Evolutionary conservation across 2,113 vertebrate species (phyloP).

Genomic region (Syrrhaptes paradoxus): DNA sequence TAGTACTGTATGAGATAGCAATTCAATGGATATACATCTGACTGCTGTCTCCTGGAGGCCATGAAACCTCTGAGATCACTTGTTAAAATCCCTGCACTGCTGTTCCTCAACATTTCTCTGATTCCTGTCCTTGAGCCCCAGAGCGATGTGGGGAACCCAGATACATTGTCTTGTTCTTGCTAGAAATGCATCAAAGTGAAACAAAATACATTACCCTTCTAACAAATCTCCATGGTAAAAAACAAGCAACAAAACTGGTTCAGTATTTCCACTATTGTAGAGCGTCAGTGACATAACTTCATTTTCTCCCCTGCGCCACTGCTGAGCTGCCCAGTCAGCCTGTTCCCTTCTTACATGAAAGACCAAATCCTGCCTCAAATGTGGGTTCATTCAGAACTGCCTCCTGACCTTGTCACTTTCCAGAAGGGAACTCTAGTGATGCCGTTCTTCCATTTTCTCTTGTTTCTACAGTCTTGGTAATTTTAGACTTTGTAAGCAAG

Average conservation of each 20-base stretch:
- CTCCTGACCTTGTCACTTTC: neutral
- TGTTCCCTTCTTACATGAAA: neutral
- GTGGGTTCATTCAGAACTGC: neutral
- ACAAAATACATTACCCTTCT: neutral
- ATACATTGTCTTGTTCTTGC: neutral
- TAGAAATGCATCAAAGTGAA: neutral
- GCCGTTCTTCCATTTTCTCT: neutral
- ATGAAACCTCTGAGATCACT: neutral
- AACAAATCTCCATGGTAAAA: neutral
- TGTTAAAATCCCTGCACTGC: neutral
- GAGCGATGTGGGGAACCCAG: neutral
- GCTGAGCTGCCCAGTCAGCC: neutral
- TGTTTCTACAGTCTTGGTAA: neutral
- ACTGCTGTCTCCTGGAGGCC: neutral
- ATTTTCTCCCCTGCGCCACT: neutral
- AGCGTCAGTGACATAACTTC: neutral
- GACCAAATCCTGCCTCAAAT: neutral
- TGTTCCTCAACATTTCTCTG: neutral
- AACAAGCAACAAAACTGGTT: neutral
- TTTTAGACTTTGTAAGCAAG: neutral
- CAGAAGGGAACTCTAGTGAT: neutral
- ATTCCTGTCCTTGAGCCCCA: neutral
- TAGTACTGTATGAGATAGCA: neutral
- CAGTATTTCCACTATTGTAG: neutral
- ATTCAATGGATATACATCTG: neutral